Base-by-base conservation (phyloP, 2,888 invertebrate genomes). In the Hypomecis punctinalis region DNA sequence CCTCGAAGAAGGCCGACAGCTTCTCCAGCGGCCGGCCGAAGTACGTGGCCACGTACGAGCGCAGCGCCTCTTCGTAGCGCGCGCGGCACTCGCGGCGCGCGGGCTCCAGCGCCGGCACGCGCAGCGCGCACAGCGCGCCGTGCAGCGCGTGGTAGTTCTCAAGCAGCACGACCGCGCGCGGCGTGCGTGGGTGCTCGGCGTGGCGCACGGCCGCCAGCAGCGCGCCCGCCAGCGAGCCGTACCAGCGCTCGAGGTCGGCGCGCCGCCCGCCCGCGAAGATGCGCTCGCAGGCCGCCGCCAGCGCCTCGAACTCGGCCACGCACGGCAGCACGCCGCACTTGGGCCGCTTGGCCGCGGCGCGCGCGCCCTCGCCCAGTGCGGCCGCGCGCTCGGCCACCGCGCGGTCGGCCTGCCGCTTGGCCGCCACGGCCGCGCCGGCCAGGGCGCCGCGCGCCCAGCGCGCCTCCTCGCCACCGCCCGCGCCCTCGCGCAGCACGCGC, bases 111-210 rank as follows among this genome's bases (percentile, higher is more conserved):
- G 97, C 97, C 7, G 96, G 93, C 75, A 98, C 97, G 93, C 99
- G 99, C 76, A 99, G 92, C 84, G 97, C 96, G 6, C 97, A 97
- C 73, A 99, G 89, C 72, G 97, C 92, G 49, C 96, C 97, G 86
- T 97, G 96, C 85, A 99, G 95, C 78, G 97, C 97, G 94, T 99
- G 99, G 90, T 97, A 99, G 91, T 99, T 99, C 94, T 99, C 82
- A 63, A 81, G 69, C 67, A 71, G 77, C 68, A 80, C 61, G 51
- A 76, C 77, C 63, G 72, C 74, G 53, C 96, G 95, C 5, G 99
- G 99, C 11, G 98, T 98, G 92, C 98, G 98, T 71, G 96, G 96
- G 86, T 98, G 97, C 78, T 98, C 97, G 75, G 98, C 94, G 89
- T 45, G 95, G 94, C 69, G 99, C 97, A 72, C 61, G 62, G 96